Base-by-base conservation (phyloP, 2,888 invertebrate species). In the Hyppa rectilinea region DNA sequence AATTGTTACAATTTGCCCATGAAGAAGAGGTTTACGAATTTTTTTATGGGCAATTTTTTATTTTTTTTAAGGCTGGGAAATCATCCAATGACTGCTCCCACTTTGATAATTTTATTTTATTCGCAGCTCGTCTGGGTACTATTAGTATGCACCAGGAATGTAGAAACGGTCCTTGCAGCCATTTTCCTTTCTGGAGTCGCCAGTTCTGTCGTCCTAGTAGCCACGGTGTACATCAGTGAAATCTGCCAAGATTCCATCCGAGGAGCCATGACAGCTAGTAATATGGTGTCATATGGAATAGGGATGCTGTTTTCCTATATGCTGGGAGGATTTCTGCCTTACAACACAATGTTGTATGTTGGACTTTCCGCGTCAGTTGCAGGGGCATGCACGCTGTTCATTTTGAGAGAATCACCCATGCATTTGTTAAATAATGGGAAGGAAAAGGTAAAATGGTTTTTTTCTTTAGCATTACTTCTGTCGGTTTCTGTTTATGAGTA, bases 241-340 rank as follows among this genome's bases (percentile, higher is more conserved):
- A 76, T 84, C 40, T 87, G 75, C 31, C 86, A 85, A 53, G 83
- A 83, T n/a, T 79, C 81, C 6, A 82, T 87, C 1, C 62, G 88
- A 76, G 87, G 87, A 12, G 73, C 78, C 17, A 79, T 84, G 84
- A 70, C 82, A 7, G 59, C 78, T 49, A 34, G 61, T 38, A 78
- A 70, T 10, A 68, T 86, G 64, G 71, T 84, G 0, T 73, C 78
- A 0, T 86, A 76, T n/a, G 82, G 82, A 6, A 34, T 86, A 4
- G 84, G 84, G 9, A 80, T 78, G 56, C 50, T 84, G 14, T 34
- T 84, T 0, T 75, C 85, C 1, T 84, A 86, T 38, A 0, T 80
- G 3, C 61, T 84, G 1, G 84, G 82, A 47, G 84, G 86, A 17
- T 68, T 47, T 5, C 12, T 84, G 5, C 26, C 63, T 0, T 84